Evolutionary conservation across 1,140 invertebrate species (phyloP), one percentile per base, ranked within the genome.

Genomic region (Drosophila ambigua): DNA sequence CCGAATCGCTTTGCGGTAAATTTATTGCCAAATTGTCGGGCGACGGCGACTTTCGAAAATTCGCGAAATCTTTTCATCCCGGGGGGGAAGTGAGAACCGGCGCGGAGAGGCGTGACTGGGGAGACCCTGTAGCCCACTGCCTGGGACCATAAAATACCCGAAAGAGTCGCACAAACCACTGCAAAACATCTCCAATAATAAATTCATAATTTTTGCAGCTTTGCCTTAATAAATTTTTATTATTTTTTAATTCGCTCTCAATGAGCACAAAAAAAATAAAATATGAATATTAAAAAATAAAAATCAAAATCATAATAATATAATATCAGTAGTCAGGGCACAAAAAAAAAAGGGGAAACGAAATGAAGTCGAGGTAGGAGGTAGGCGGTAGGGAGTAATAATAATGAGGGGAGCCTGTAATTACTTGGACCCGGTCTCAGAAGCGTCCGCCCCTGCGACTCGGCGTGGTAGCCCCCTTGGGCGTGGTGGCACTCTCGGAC

Each of bases 191-290:
- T 60, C 82, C 41, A 78, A 87, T 72, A 87, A 87, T 87, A 88
- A 87, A 88, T 87, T 88, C 83, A 87, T 88, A 87, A 88, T 88
- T 79, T 79, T 79, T 45, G 57, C 61, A 41, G 65, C 74, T 82
- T 87, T 82, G 78, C 78, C 83, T 87, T 82, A 82, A 87, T 87
- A 88, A 68, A 88, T 87, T 82, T 87, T 87, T 87, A 87, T 88
- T 88, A 78, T 87, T 88, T 87, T 87, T 87, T 87, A 87, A 87
- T 87, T 75, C 79, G 62, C 68, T 64, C 82, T 79, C 57, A 79
- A 68, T 82, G 71, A 65, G 65, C 61, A 64, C 61, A 66, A 73
- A 59, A 68, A 59, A 62, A 50, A 35, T 45, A 48, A n/a, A 43
- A 53, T 50, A 49, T 52, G 53, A 59, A 59, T 39, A 57, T 16